phyloP scores from a whole-genome alignment of 2,888 invertebrate genomes.

The Galeruca laticollis region DNA sequence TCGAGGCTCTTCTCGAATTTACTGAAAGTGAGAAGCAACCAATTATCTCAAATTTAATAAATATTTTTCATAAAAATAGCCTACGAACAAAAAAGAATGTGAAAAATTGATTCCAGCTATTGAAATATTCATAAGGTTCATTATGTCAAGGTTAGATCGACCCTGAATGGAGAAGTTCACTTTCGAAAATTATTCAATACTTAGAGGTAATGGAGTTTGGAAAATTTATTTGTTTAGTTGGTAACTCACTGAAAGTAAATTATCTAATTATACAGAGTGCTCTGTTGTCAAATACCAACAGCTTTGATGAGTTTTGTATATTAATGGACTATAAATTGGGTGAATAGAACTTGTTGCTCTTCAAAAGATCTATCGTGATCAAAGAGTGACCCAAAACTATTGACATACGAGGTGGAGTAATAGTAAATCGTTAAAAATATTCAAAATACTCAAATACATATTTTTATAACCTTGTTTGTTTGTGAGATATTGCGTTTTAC shows the following conservation, averaged over 20 bases:
- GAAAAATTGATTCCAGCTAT: constrained; percentile 20
- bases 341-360: no score
- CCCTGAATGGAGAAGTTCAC: not conserved
- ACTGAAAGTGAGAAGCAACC: no score
- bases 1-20: no score
- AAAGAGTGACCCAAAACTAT: no score
- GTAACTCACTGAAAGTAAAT: not conserved
- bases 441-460: no score
- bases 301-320: not conserved
- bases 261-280: not conserved
- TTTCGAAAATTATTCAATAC: not conserved
- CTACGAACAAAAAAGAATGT: not conserved
- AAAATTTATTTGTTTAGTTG: not conserved
- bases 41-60: no score
- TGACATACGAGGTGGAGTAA: no score
- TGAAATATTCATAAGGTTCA: constrained; percentile 30
- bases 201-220: not conserved
- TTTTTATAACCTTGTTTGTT: no score
- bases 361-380: no score
- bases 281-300: not conserved
- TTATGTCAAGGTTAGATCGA: constrained; percentile 29
- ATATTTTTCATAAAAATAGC: not conserved
- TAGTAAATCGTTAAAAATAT: no score
- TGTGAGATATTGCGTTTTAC: no score
- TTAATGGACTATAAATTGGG: no score